phyloP scores from a whole-genome alignment of 2,888 invertebrate genomes.

The Sphaerophoria rueppellii region DNA sequence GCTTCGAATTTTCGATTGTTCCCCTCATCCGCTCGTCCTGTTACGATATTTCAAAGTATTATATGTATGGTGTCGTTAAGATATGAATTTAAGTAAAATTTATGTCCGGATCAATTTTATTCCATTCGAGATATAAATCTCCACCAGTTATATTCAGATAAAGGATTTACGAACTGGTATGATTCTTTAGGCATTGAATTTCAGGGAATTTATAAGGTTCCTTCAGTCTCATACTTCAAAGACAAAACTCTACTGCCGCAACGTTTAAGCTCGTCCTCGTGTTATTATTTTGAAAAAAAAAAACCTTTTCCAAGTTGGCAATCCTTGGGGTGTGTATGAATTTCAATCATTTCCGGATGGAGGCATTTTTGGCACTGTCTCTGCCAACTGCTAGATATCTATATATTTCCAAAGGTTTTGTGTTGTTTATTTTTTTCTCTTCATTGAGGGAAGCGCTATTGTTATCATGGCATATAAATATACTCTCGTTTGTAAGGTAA shows the following conservation, averaged over 20 bases:
- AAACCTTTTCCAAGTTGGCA: conserved; percentile 4
- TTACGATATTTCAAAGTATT: conserved; percentile 14
- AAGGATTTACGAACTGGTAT: neutral
- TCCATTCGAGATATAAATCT: conserved; percentile 57
- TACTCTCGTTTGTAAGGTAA: neutral
- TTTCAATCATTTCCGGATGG: conserved; percentile 59
- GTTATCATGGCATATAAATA: neutral
- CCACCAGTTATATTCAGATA: conserved; percentile 19
- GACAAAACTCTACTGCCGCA: conserved; percentile 11
- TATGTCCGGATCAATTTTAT: conserved; percentile 69
- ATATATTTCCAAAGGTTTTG: neutral
- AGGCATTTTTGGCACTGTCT: conserved; percentile 47
- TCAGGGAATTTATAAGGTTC: conserved; percentile 32
- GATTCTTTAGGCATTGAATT: neutral
- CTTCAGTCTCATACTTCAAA: conserved; percentile 25
- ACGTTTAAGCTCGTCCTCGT: too few species aligned
- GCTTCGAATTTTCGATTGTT: conserved; percentile 56
- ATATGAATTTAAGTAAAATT: conserved; percentile 58
- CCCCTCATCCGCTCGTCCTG: conserved; percentile 1
- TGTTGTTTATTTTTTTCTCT: neutral
- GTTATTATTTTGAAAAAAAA: neutral
- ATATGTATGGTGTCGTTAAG: neutral
- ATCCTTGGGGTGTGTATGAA: conserved; percentile 10
- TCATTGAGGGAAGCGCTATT: neutral
- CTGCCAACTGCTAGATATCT: neutral